Evolutionary conservation across 2,888 invertebrate species (phyloP).

Genomic region (Eumerus sabulonum): DNA sequence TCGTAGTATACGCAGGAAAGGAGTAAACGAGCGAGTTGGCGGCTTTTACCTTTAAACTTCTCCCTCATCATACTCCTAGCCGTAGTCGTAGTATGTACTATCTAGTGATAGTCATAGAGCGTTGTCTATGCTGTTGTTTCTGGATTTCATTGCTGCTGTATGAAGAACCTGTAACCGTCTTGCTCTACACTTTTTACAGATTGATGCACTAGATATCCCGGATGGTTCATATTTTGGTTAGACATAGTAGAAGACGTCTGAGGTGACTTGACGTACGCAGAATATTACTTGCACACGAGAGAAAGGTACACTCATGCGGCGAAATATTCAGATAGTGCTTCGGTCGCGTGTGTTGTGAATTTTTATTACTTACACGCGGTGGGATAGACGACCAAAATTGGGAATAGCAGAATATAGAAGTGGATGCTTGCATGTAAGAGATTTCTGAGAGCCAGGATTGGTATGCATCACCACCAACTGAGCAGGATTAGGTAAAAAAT

Average conservation of each 20-base stretch:
- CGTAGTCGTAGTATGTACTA: too few relatives aligned
- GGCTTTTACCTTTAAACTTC: conserved; percentile 64
- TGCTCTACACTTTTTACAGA: conserved; percentile 46
- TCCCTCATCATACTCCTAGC: background rate
- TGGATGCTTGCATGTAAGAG: too few relatives aligned
- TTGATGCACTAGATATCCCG: conserved; percentile 66
- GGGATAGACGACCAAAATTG: too few relatives aligned
- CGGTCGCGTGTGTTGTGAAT: conserved; percentile 41
- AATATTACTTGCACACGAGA: conserved; percentile 44
- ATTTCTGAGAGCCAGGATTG: too few relatives aligned
- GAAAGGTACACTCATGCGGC: background rate
- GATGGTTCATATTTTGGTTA: conserved; percentile 63
- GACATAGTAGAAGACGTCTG: conserved; percentile 26
- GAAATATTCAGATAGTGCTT: too few relatives aligned
- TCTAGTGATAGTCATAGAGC: background rate
- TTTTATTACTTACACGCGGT: conserved; percentile 58
- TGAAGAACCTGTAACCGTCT: conserved; percentile 23
- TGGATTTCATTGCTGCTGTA: background rate
- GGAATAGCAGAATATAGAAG: too few relatives aligned
- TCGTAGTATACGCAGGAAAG: conserved; percentile 56
- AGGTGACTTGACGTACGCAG: conserved; percentile 60
- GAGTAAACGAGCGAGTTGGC: conserved; percentile 24
- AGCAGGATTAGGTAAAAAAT: too few relatives aligned
- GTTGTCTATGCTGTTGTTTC: conserved; percentile 23
- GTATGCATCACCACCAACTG: too few relatives aligned